Base-by-base conservation (phyloP, 2,888 invertebrate genomes). In the Cremastinae sp. region DNA sequence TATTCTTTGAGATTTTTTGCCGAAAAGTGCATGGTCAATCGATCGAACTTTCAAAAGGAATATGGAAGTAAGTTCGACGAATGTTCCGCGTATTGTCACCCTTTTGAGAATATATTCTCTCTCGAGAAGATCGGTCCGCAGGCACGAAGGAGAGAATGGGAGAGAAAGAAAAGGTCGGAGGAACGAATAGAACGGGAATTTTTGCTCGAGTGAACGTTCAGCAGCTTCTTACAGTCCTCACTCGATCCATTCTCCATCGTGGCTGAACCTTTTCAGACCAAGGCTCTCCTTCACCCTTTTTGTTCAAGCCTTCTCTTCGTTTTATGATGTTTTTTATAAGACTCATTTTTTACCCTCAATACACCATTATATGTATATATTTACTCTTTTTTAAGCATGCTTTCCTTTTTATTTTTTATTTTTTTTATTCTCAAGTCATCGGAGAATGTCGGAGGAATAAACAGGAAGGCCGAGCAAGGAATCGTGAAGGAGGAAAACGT, bases 261-360 rank as follows among this genome's bases (percentile, higher is more conserved):
- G 20, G 45, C 28, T 75, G 56, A 43, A 58, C 36, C 38, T 16
- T 75, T 65, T 36, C 34, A 16, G 36, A 38, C 43, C 36, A 43
- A 9, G 45, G 61, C 59, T 38, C 65, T 54, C 72, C 68, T 66
- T 68, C 49, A 61, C 38, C 58, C 66, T 68, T 62, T 65, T 5
- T 38, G 45, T 72, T 43, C 53, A 14, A 47, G 18, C n/a, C 56
- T 62, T 68, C 38, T 62, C 66, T 49, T 49, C 58, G 22, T 49
- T 64, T 64, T 64, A 51, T 68, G 45, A 66, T 34, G 62, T 68
- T 56, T 68, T 68, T 45, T 62, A 72, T 43, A 56, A 47, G 56
- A 38, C 64, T 51, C 20, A 58, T 74, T 74, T 74, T 61, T 70
- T 43, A 18, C 64, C 41, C 74, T 66, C 38, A 10, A 65, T 47